phyloP scores from a whole-genome alignment of 2,113 vertebrate species.

The Sturnira hondurensis region DNA sequence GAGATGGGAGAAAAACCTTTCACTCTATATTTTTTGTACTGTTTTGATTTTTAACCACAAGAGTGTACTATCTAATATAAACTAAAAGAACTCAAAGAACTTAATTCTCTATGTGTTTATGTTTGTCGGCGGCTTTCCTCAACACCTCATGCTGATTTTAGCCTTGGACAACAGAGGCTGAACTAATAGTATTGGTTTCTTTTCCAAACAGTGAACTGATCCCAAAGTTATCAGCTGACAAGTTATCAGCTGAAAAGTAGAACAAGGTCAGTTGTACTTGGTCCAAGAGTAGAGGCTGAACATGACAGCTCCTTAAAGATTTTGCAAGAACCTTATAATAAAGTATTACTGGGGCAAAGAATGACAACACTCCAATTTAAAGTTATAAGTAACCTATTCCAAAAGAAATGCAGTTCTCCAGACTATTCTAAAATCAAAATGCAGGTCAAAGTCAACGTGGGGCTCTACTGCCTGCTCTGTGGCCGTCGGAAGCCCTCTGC shows the following conservation, averaged over 20 bases:
- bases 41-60: conserved; percentile 14
- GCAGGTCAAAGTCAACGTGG: not conserved
- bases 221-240: not conserved
- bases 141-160: not conserved
- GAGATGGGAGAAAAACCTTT: not conserved
- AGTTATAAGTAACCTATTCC: not conserved
- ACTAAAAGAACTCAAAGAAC: not conserved
- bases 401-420: not conserved
- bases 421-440: not conserved
- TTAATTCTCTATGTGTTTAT: not conserved
- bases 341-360: not conserved
- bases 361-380: not conserved
- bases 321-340: not conserved
- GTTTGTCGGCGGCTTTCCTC: not conserved
- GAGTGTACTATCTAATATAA: not conserved
- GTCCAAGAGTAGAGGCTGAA: not conserved
- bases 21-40: not conserved
- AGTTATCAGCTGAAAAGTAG: not conserved
- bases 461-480: not conserved
- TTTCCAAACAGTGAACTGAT: conserved; percentile 2
- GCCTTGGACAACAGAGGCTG: not conserved
- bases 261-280: conserved; percentile 15
- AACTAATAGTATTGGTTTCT: not conserved
- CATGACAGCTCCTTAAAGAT: not conserved
- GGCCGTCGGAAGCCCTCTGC: not conserved